phyloP scores from a whole-genome alignment of 2,797 vertebrate genomes.

The Catharus ustulatus region DNA sequence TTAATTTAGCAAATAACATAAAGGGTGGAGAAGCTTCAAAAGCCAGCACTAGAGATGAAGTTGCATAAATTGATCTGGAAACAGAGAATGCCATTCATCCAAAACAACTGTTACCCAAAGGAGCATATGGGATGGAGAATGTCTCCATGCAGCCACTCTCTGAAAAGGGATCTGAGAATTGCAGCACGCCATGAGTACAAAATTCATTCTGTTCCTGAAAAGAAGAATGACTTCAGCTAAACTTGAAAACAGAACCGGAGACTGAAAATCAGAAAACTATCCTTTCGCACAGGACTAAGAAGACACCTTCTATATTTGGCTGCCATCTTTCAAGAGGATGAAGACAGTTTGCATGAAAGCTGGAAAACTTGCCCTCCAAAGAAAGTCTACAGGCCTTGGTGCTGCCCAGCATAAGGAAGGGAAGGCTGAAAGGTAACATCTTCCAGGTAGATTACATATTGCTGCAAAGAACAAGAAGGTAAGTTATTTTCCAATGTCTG shows the following conservation, averaged over 20 bases:
- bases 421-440: neutral
- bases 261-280: neutral
- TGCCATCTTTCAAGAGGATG: neutral
- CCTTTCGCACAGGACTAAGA: neutral
- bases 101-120: neutral
- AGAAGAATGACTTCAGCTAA: neutral
- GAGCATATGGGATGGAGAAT: neutral
- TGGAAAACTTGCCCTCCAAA: neutral
- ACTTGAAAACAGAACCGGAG: neutral
- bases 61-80: neutral
- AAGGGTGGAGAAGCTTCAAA: neutral
- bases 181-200: neutral
- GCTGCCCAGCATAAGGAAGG: neutral
- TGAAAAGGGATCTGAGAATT: neutral
- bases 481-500: neutral
- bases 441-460: neutral
- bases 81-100: neutral
- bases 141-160: neutral
- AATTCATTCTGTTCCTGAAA: neutral
- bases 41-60: neutral
- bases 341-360: neutral
- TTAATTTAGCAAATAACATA: neutral
- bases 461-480: neutral
- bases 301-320: neutral
- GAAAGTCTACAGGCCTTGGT: neutral